Evolutionary conservation across 2,113 vertebrate species (phyloP), one percentile per base, ranked within the genome.

Genomic region (Neogale vison): DNA sequence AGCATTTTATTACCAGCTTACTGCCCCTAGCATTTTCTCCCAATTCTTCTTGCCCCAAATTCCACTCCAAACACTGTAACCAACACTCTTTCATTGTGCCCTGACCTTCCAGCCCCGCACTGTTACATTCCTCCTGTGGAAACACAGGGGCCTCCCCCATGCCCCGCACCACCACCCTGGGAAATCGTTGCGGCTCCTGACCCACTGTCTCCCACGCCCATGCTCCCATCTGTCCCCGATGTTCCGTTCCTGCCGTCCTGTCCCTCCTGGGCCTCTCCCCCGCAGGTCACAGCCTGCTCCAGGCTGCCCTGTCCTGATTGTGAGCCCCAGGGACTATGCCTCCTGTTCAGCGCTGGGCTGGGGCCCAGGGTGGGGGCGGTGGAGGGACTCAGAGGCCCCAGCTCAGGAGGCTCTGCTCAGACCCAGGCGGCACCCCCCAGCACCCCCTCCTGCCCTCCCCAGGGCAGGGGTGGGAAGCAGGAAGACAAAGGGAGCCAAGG

Each of bases 221-320:
- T 3, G 1, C n/a, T 42, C 77, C 95, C 42, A 4, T 42, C 94
- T 65, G 88, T 82, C 88, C 95, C 86, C 7, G 2, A 17, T 0
- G 1, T 63, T 74, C 94, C 59, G 84, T 82, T 59, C 95, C 84
- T 90, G 52, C 52, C 0, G 2, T 18, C 95, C 79, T 52, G 45
- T 14, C 85, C 81, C 82, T 94, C 85, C 89, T 0, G 0, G 63
- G 69, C 50, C 79, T 95, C 94, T 84, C 89, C 71, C 76, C 69
- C 0, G 0, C 71, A 83, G 77, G 95, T 89, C 96, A 93, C 83
- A 55, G 97, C 72, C 67, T 39, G 79, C 77, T 67, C 88, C 50
- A 0, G 26, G 71, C 81, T 72, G 65, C 57, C 92, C 96, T 95
- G 93, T 88, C 95, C 97, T 96, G 81, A 92, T 34, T 95, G 82